These are phyloP conservation scores for Melanostoma scalare DNA, from an alignment of 2,888 invertebrate species.

Conservation along the genomic window DNA sequence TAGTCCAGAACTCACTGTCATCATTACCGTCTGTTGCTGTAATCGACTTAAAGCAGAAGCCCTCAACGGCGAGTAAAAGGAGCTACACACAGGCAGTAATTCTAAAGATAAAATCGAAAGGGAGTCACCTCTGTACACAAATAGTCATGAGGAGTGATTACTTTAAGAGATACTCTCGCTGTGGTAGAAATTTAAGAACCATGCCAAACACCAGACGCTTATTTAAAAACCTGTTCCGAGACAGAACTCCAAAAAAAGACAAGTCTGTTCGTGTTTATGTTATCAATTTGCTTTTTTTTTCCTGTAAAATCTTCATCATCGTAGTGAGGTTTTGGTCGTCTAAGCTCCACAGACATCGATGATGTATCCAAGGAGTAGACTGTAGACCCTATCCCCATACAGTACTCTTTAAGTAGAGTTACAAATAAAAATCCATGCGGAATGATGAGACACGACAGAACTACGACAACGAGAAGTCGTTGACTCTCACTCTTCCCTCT, in stretches of 20 bases:
- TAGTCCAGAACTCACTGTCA: constrained; percentile 44
- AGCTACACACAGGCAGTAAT: constrained; percentile 17
- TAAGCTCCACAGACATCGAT: constrained; percentile 59
- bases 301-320: constrained; percentile 35
- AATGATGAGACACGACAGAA: constrained; percentile 60
- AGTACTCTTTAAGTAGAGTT: constrained; percentile 12
- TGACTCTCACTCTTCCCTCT: constrained; percentile 36
- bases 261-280: constrained; percentile 60
- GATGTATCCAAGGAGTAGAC: constrained; percentile 32
- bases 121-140: constrained; percentile 49
- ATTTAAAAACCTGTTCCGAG: constrained; percentile 56
- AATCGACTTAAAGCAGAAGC: constrained; percentile 33
- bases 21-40: constrained; percentile 54
- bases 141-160: constrained; percentile 34
- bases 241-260: constrained; percentile 57
- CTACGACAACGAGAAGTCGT: constrained; percentile 53
- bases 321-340: constrained; percentile 34
- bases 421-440: constrained; percentile 65
- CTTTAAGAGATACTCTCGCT: constrained; percentile 1
- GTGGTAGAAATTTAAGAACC: constrained; percentile 28
- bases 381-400: too few relatives aligned
- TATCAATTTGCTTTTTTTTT: constrained; percentile 16
- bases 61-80: constrained; percentile 27
- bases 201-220: constrained; percentile 66
- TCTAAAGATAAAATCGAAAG: constrained; percentile 28